A percentile compares a stretch with the other conserved stretches of the same genome.
phyloP scores from a whole-genome alignment of 2,888 invertebrate species.

The Deilephila elpenor region DNA sequence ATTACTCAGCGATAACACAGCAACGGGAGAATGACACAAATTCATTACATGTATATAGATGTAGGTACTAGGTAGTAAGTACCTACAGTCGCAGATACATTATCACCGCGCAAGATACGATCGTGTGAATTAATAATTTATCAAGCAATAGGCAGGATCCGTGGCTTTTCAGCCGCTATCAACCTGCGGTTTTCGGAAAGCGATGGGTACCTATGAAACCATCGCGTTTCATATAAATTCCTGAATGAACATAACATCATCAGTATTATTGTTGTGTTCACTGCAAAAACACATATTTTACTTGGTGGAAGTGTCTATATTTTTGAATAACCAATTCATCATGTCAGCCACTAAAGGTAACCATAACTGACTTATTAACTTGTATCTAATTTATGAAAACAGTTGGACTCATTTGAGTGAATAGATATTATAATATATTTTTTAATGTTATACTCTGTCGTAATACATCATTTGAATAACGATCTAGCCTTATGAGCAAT shows the following conservation, averaged over 20 bases:
- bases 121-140: neutral
- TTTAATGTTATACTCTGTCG: no score
- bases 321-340: neutral
- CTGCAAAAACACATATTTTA: neutral
- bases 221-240: neutral
- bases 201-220: neutral
- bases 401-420: neutral
- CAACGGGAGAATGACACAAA: no score
- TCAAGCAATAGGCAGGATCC: neutral
- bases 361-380: neutral
- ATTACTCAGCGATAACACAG: no score
- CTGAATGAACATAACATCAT: neutral
- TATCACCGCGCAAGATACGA: neutral
- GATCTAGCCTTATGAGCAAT: no score
- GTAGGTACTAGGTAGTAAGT: no score
- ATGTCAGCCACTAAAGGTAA: neutral
- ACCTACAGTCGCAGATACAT: no score
- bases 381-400: neutral
- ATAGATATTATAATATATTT: no score
- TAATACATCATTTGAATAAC: no score
- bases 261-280: neutral
- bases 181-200: constrained; percentile 12
- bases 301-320: neutral
- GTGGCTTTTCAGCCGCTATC: neutral
- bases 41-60: no score